A percentile compares a stretch with the other conserved stretches of the same genome.
Conservation (phyloP, 2,113 vertebrate genomes). For the Eubucco bourcierii region DNA sequence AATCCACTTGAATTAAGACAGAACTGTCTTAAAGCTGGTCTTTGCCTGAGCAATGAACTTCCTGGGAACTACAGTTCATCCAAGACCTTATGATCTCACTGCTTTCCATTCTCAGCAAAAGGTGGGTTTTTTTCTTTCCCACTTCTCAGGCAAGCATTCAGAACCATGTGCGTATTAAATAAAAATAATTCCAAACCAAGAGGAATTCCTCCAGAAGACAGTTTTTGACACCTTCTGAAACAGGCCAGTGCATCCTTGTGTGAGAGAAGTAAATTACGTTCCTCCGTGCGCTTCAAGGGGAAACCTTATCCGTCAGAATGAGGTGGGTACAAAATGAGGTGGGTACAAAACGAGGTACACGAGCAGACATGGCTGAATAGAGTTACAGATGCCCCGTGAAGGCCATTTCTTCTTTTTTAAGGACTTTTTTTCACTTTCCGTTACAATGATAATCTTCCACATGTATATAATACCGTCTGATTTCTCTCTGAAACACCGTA, state of each 20-base stretch:
- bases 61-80: neutral
- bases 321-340: neutral
- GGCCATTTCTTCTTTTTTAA: neutral
- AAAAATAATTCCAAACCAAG: neutral
- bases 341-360: neutral
- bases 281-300: neutral
- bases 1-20: neutral
- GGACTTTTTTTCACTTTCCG: neutral
- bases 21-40: neutral
- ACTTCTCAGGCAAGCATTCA: neutral
- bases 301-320: neutral
- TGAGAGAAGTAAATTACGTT: neutral
- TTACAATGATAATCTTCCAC: neutral
- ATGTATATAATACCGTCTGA: rapidly evolving
- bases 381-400: neutral
- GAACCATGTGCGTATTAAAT: neutral
- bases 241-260: neutral
- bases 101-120: neutral
- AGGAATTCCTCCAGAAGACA: neutral
- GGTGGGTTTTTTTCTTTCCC: neutral
- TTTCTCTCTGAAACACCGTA: neutral
- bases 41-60: neutral
- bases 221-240: neutral
- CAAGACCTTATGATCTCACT: neutral
- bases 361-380: neutral